Percentiles rank a stretch among this genome's conserved stretches.
Evolutionary conservation across 2,113 vertebrate genomes (phyloP).

Genomic region (Oenanthe melanoleuca): DNA sequence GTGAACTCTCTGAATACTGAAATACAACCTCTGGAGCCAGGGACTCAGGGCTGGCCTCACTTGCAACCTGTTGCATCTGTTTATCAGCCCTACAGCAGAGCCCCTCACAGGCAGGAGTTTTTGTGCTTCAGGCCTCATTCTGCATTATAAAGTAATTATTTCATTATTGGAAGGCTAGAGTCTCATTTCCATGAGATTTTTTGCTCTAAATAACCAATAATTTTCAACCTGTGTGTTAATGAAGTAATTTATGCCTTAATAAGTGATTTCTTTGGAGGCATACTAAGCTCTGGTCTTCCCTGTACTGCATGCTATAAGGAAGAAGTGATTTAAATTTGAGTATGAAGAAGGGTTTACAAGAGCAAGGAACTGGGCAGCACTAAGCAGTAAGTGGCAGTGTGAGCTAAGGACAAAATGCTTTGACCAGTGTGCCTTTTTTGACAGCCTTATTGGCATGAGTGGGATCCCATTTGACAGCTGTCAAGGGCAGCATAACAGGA

Average conservation of each 20-base stretch:
- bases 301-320: background rate
- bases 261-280: background rate
- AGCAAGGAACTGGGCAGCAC: background rate
- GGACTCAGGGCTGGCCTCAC: rapidly evolving
- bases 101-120: rapidly evolving
- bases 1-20: background rate
- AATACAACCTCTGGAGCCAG: background rate
- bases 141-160: background rate
- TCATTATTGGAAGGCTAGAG: background rate
- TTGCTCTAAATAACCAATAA: background rate
- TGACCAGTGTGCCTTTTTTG: background rate
- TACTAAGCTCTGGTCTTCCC: background rate
- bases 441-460: background rate
- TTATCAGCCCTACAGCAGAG: background rate
- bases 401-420: background rate
- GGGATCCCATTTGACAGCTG: background rate
- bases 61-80: rapidly evolving
- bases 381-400: background rate
- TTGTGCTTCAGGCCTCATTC: background rate
- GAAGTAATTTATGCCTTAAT: background rate
- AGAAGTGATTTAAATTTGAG: background rate
- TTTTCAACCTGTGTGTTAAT: background rate
- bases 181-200: background rate
- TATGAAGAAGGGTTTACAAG: background rate
- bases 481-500: background rate